Percentiles rank a stretch among this genome's conserved stretches.
Conservation (phyloP, 2,797 vertebrate genomes). For the Eutrigla gurnardus region DNA sequence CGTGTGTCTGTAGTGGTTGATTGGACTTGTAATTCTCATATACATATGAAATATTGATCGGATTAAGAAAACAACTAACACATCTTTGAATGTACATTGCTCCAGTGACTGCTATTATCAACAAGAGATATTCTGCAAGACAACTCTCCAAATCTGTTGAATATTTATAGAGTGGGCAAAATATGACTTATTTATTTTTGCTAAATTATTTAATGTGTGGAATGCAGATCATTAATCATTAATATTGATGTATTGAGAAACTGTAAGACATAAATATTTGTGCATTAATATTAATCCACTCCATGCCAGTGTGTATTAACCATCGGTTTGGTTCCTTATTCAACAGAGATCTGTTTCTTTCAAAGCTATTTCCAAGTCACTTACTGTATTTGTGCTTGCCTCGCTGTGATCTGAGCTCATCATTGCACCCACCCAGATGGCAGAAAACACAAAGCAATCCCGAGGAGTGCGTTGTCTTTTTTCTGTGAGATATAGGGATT, state of each 20-base stretch:
- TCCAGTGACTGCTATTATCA: slow-evolving; percentile 66
- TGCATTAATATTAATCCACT: slow-evolving; percentile 75
- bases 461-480: slow-evolving; percentile 58
- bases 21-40: slow-evolving; percentile 55
- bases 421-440: slow-evolving; percentile 61
- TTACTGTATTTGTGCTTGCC: slow-evolving; percentile 74
- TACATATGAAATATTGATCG: slow-evolving; percentile 72
- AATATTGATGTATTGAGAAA: slow-evolving; percentile 76
- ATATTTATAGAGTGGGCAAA: slow-evolving; percentile 76
- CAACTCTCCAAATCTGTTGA: slow-evolving; percentile 60
- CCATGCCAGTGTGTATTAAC: slow-evolving; percentile 62
- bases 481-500: slow-evolving; percentile 75
- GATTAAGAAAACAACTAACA: slow-evolving; percentile 72
- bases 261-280: slow-evolving; percentile 82
- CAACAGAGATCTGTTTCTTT: slow-evolving; percentile 62
- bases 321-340: slow-evolving; percentile 56
- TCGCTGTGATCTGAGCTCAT: slow-evolving; percentile 69
- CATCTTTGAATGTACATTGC: slow-evolving; percentile 60
- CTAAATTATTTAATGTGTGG: slow-evolving; percentile 78
- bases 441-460: slow-evolving; percentile 65
- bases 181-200: slow-evolving; percentile 77
- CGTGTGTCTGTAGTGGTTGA: slow-evolving; percentile 30
- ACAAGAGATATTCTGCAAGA: slow-evolving; percentile 61
- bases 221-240: slow-evolving; percentile 78
- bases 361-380: slow-evolving; percentile 68